Evolutionary conservation across 1,140 invertebrate genomes (phyloP), one percentile per base, ranked within the genome.

Genomic region (Aphaenogaster rudis): DNA sequence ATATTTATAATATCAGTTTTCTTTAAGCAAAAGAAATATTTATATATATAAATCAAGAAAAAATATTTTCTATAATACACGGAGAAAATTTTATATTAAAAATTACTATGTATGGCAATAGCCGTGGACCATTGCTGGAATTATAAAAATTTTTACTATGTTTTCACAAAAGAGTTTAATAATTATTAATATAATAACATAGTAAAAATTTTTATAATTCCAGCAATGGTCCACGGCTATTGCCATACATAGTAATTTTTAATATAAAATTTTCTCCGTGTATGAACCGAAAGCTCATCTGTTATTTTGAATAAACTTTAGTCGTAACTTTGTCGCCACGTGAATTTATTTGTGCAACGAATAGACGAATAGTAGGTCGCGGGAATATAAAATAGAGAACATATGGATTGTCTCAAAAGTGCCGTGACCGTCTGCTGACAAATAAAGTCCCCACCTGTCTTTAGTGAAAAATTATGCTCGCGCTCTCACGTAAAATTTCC

Each of bases 391-490:
- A 54, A 72, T 52, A 17, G 1, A 17, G 1, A 1, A 39, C 1
- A 17, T 15, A 61, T 13, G 52, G 13, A 59, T 57, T 42, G 13
- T 61, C 15, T 36, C 15, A 6, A n/a, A 45, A 64, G 11, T 69
- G 21, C 17, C 45, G 17, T 15, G 17, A 48, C 6, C 42, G 13
- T 42, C 9, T 8, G 50, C 39, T 45, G 36, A 81, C 15, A 71
- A 54, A 57, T 71, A 69, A 81, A 28, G 3, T 28, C 9, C 13
- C 9, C 17, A 6, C 3, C n/a, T 63, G 28, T 45, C 39, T 50
- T 79, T 59, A n/a, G n/a, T 21, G 17, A 45, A 36, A 79, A 66
- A 79, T 79, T 79, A 79, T 82, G 15, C 42, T 11, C 13, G 28
- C 69, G 45, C 15, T 76, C 6, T 39, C 45, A 9, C 13, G 42